Percentiles rank a stretch among this genome's conserved stretches.
Conservation (phyloP, 2,797 vertebrate genomes). For the Chaetodon trifasciatus region DNA sequence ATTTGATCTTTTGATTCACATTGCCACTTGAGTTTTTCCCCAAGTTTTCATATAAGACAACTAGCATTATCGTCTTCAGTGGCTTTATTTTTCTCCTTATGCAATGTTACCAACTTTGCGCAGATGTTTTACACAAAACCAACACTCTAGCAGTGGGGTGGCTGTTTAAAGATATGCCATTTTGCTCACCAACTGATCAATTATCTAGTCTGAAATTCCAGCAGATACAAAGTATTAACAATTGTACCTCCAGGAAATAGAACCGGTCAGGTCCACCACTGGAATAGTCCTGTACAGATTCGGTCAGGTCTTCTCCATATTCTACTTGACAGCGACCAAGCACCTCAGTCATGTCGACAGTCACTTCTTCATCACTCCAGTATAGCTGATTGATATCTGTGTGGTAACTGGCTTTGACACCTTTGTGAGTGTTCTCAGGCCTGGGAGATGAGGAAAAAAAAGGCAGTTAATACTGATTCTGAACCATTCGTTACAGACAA, state of each 20-base stretch:
- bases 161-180: too few relatives aligned
- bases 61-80: neutral
- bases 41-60: neutral
- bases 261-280: constrained; percentile 90
- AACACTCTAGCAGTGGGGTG: too few relatives aligned
- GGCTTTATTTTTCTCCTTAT: neutral
- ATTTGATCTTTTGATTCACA: neutral
- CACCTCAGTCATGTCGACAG: constrained; percentile 88
- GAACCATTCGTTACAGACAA: neutral
- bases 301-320: constrained; percentile 92
- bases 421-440: constrained; percentile 96
- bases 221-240: too few relatives aligned
- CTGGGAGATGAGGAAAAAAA: constrained; percentile 72
- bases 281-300: constrained; percentile 91
- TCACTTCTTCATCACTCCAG: constrained; percentile 95
- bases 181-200: too few relatives aligned
- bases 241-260: constrained; percentile 94
- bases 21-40: neutral
- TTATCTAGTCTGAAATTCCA: neutral
- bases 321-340: constrained; percentile 92
- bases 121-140: neutral
- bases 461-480: neutral
- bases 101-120: neutral
- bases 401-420: constrained; percentile 91
- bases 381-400: constrained; percentile 96